A percentile compares a stretch with the other conserved stretches of the same genome.
Conservation (phyloP, 2,113 vertebrate genomes). For the Sinosuthora webbiana region DNA sequence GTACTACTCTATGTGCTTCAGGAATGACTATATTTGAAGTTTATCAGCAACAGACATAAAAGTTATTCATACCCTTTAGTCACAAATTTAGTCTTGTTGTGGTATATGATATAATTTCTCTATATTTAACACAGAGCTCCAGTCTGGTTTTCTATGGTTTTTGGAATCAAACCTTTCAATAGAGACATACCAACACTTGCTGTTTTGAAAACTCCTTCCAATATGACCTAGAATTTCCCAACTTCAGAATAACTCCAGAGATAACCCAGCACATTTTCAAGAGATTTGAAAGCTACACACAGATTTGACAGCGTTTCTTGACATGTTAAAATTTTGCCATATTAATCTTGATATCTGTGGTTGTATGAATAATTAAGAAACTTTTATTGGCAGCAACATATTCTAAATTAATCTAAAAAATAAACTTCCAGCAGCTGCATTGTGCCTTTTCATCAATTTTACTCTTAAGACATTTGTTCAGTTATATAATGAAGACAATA, state of each 20-base stretch:
- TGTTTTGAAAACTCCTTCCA: not conserved
- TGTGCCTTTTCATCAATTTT: not conserved
- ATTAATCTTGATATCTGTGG: not conserved
- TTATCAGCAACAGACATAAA: not conserved
- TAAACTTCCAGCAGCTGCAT: not conserved
- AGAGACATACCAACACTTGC: not conserved
- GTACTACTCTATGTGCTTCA: not conserved
- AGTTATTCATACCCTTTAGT: not conserved
- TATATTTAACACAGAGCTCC: not conserved
- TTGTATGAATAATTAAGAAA: not conserved
- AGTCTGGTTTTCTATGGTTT: fast-evolving
- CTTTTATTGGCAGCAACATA: not conserved
- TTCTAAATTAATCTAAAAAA: not conserved
- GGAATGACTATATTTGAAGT: not conserved
- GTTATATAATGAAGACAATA: not conserved
- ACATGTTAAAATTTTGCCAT: not conserved
- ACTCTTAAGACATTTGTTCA: not conserved
- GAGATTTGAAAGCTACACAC: not conserved
- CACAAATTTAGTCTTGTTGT: not conserved
- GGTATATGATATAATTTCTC: not conserved
- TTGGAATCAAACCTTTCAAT: not conserved
- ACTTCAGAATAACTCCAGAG: not conserved
- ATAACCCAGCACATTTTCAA: not conserved
- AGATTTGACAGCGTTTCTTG: not conserved
- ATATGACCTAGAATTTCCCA: not conserved